These are phyloP conservation scores for Ailurus styani DNA, from an alignment of 2,113 vertebrate genomes.

Conservation along the genomic window DNA sequence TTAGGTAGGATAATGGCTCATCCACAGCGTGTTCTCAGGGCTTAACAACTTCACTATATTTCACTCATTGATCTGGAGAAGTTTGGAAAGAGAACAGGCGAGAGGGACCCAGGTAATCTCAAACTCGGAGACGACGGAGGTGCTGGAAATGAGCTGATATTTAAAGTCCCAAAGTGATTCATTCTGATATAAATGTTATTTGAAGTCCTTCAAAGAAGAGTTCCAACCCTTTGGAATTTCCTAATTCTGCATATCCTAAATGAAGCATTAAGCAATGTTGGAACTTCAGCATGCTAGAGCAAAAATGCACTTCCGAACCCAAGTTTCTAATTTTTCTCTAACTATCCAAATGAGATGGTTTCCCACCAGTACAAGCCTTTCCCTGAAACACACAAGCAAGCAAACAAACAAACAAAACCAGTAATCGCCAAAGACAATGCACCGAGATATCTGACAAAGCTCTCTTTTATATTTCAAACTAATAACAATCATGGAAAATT, in stretches of 20 bases:
- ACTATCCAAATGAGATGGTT: background rate
- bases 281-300: background rate
- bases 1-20: background rate
- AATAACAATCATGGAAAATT: background rate
- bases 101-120: background rate
- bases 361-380: background rate
- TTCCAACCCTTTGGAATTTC: conserved; percentile 11
- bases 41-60: background rate
- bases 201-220: conserved; percentile 14
- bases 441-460: background rate
- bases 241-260: background rate
- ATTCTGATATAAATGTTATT: conserved; percentile 34
- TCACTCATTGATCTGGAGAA: background rate
- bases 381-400: no score
- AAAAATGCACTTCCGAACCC: background rate
- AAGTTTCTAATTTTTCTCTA: background rate
- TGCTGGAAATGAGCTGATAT: background rate
- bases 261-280: background rate
- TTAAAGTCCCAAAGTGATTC: conserved; percentile 29
- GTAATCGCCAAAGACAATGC: background rate
- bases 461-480: background rate
- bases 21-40: background rate
- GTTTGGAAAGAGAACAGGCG: background rate
- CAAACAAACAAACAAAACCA: background rate
- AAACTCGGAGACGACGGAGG: background rate